Base-by-base conservation (phyloP, 35 echinoderm and acorn worm genomes). In the Strongylocentrotus purpuratus region DNA sequence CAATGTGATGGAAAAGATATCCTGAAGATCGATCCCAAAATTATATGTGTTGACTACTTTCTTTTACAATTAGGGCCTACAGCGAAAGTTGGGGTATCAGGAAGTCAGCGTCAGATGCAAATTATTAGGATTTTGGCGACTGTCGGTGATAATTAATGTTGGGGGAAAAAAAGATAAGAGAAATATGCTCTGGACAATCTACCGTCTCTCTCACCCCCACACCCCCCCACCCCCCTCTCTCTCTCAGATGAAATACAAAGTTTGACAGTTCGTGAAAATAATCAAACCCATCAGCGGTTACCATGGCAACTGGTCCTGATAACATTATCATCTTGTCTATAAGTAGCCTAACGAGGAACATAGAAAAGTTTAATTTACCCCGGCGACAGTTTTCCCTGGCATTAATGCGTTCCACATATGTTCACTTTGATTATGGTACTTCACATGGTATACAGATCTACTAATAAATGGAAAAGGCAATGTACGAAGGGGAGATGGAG, bases 291-390 rank as follows among this genome's bases (percentile, higher is more conserved):
- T 70, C 61, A 70, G 61, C 61, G 4, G 87, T 88, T 88, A 28
- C 87, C 87, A 41, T 88, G 87, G 33, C 45, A 41, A 88, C 87
- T 25, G 25, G 61, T 28, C 61, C 18, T 28, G 48, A 52, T 70
- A 88, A 88, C 87, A 33, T 88, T 35, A 46, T 46, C 31, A 41
- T 88, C 32, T 88, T 32, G 45, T 33, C 87, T 88, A n/a, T n/a
- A 2, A 46, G 5, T 41, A 13, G 45, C 45, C 87, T 88, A 46
- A 88, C 45, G 87, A 88, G 45, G 31, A 88, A 46, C 87, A 88
- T 88, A 32, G 87, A 88, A 88, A 17, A 33, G 32, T 88, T 88
- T 88, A 88, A 88, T 88, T 88, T 88, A 46, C 87, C 32, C 32
- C 28, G 87, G 87, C 87, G 87, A 88, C 87, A 88, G 87, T 25